Evolutionary conservation across 2,797 vertebrate genomes (phyloP), one percentile per base, ranked within the genome.

Genomic region (Syngnathus acus): DNA sequence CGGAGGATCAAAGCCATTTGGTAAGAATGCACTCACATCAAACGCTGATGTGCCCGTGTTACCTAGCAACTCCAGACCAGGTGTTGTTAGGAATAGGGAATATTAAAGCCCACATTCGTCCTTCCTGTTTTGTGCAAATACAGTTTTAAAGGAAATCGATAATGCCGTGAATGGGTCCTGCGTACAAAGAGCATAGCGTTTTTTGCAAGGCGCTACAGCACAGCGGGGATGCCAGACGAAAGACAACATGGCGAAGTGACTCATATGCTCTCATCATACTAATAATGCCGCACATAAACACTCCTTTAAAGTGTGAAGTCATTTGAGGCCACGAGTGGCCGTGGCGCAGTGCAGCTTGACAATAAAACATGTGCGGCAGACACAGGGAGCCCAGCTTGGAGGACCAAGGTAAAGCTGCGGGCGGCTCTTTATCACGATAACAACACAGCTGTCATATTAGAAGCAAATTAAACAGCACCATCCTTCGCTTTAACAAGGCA

Each of bases 21-120:
- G 84, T 86, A 89, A 90, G 80, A 86, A 86, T 80, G 75, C 75
- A 77, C 76, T 80, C 83, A 85, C 84, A 88, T 89, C 89, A 89
- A 87, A 88, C 80, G 74, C 74, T 54, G 73, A 75, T 19, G 65
- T 72, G 79, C 82, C 78, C 69, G 82, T 78, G 91, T 92, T 92
- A 83, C 91, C 88, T 90, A 92, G 90, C 90, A 92, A 92, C 91
- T 76, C 72, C 77, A 77, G 88, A 86, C 86, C 88, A 89, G 87
- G 86, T 90, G 85, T 89, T 88, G 75, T 72, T 65, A 76, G 75
- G 79, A 72, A 32, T 45, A 75, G 83, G 85, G 87, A 84, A 87
- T 84, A 85, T 82, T 82, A 78, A 81, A 87, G 80, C 78, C 72
- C 69, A 69, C 82, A 74, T 84, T 82, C 73, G 82, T 86, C 77